These are phyloP conservation scores for Pomacea canaliculata DNA, from an alignment of 2,888 invertebrate genomes.

Conservation along the genomic window DNA sequence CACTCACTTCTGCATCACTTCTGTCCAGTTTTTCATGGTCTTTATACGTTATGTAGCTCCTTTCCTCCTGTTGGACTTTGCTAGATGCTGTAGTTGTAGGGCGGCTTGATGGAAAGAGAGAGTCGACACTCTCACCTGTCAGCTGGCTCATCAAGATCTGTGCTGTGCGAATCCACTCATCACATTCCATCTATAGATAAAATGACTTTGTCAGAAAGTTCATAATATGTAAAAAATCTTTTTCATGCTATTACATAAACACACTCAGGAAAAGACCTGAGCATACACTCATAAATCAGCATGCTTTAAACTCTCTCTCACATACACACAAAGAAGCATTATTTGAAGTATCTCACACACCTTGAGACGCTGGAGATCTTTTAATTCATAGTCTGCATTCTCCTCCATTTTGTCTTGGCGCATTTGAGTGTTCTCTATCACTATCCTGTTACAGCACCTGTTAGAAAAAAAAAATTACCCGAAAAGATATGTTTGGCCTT, in stretches of 20 bases:
- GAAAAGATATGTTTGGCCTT: background rate
- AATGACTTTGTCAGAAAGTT: background rate
- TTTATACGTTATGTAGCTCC: background rate
- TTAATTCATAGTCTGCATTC: slow-evolving; percentile 65
- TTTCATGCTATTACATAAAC: background rate
- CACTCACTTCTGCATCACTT: too few species aligned
- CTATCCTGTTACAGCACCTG: slow-evolving; percentile 65
- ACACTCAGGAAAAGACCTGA: background rate
- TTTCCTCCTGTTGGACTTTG: slow-evolving; percentile 15
- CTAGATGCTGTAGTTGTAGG: slow-evolving; percentile 9
- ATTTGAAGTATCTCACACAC: slow-evolving; percentile 30
- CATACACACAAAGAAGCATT: background rate
- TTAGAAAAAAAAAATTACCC: background rate
- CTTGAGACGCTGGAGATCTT: slow-evolving; percentile 60
- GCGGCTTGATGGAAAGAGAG: slow-evolving; percentile 44
- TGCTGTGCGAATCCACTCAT: slow-evolving; percentile 66
- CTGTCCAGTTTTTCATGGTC: slow-evolving; percentile 14
- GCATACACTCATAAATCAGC: background rate
- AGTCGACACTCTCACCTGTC: slow-evolving; percentile 51
- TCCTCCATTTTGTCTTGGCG: slow-evolving; percentile 62
- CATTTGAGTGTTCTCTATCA: slow-evolving; percentile 61
- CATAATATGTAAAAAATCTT: background rate
- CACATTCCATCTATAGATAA: slow-evolving; percentile 57
- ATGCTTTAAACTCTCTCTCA: background rate
- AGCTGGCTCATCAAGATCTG: slow-evolving; percentile 62